Base-by-base conservation (phyloP, 2,797 vertebrate species). In the Loriculus beryllinus region DNA sequence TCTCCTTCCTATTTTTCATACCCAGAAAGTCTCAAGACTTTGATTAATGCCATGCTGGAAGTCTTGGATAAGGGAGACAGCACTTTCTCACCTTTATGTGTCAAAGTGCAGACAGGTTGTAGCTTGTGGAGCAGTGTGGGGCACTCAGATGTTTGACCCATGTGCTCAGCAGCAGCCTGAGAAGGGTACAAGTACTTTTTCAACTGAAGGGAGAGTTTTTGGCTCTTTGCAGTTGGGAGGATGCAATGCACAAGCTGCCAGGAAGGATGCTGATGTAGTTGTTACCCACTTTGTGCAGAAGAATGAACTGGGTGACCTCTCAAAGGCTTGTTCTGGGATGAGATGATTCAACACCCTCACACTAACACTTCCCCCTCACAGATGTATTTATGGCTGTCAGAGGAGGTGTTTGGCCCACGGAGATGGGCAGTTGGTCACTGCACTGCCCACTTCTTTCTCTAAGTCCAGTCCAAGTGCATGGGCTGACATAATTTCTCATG, bases 201-300 rank as follows among this genome's bases (percentile, higher is more conserved):
- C 39, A 22, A 21, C 6, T 37, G 47, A 45, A 51, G 22, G n/a
- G 20, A 88, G 52, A 39, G 14, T 17, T 54, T 56, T 65, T 51
- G 23, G n/a, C 33, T 67, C 59, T 48, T 33, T 71, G 79, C 39
- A 76, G 82, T 31, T 60, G 51, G 40, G 67, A 49, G 56, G 65
- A 31, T 40, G 67, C 77, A 74, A 21, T 12, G 56, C 72, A 39
- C 45, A 45, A 54, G 83, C 74, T 80, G 88, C 42, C 64, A 40
- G 74, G 88, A 88, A 69, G 59, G 84, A 47, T 76, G 80, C 54
- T 79, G 92, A 54, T 39, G 88, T 64, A 35, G 68, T 54, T 54
- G 70, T 85, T 87, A 40, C 49, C 57, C 45, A 5, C 40, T 70
- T 65, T 0, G 6, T 63, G 80, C 39, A 57, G 75, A 20, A 76